Base-by-base conservation (phyloP, 2,888 invertebrate species). In the Idaea aversata region DNA sequence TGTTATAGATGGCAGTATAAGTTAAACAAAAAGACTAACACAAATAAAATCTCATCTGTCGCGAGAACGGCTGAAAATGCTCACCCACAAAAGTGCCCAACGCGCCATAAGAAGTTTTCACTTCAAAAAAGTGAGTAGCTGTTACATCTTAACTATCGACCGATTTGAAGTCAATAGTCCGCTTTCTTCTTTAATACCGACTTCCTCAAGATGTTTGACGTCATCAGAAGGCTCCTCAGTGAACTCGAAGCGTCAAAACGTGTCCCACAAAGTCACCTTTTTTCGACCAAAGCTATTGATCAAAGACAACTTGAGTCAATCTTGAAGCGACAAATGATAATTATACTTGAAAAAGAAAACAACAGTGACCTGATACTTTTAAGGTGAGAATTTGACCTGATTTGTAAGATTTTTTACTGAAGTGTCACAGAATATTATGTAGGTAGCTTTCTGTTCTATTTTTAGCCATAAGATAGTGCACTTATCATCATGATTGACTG, bases 241-340 rank as follows among this genome's bases (percentile, higher is more conserved):
- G 68, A 68, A 74, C 73, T 66, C 69, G 67, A 74, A 77, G 75
- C 70, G 70, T 47, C 73, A 70, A 80, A 79, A 81, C 83, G 85
- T 86, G 87, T 87, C 84, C 81, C 82, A 78, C 76, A 75, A 77
- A 81, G 77, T 82, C 84, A 83, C 82, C 47, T 81, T 81, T 83
- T 25, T 84, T 83, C 78, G 80, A 75, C 65, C 67, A 77, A 75
- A 76, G 80, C 79, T 83, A 86, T 87, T 85, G 88, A 87, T 87
- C 82, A 82, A 84, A 86, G 85, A 82, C 78, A 57, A 67, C 63
- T 69, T 63, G 59, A 57, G 61, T 61, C 65, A 58, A 69, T 67
- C 65, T 60, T 61, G 57, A 62, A 62, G 13, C 47, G 3, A 13
- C 47, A 47, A 47, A 47, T 47, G 47, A 47, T 47, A 47, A 60